These are phyloP conservation scores for Aphelinus atriplicis DNA, from an alignment of 1,140 invertebrate species.

Conservation along the genomic window DNA sequence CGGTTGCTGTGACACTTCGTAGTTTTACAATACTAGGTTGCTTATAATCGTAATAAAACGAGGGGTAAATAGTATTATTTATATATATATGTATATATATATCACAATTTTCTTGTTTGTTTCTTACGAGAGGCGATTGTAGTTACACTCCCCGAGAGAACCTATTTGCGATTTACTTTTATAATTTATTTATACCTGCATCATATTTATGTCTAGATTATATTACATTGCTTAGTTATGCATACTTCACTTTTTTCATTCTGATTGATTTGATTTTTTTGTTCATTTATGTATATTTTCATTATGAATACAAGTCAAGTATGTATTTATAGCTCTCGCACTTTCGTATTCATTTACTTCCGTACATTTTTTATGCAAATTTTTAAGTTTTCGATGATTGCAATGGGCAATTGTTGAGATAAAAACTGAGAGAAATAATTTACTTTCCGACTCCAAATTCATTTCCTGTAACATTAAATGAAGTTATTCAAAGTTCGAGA, in stretches of 20 bases:
- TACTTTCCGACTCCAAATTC: too few relatives aligned
- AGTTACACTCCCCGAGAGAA: constrained; percentile 25
- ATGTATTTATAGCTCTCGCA: too few relatives aligned
- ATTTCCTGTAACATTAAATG: too few relatives aligned
- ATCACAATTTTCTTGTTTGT: constrained; percentile 31
- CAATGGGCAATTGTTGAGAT: too few relatives aligned
- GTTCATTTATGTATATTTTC: constrained; percentile 45
- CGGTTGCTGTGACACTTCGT: not conserved
- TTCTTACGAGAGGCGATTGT: constrained; percentile 24
- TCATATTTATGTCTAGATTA: constrained; percentile 30
- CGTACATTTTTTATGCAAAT: too few relatives aligned
- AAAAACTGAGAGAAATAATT: too few relatives aligned
- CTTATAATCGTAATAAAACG: constrained; percentile 31
- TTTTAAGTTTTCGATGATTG: too few relatives aligned
- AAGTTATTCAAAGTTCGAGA: too few relatives aligned
- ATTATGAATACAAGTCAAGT: constrained; percentile 34
- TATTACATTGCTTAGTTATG: constrained; percentile 36
- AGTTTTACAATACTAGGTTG: constrained; percentile 4
- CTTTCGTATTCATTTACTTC: too few relatives aligned
- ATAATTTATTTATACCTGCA: constrained; percentile 24
- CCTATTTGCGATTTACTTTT: constrained; percentile 22
- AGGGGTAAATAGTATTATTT: constrained; percentile 12
- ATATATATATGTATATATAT: constrained; percentile 14
- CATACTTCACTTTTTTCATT: constrained; percentile 18
- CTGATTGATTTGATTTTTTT: not conserved